Conservation (phyloP, 2,797 vertebrate genomes). For the Anisognathus igniventris region DNA sequence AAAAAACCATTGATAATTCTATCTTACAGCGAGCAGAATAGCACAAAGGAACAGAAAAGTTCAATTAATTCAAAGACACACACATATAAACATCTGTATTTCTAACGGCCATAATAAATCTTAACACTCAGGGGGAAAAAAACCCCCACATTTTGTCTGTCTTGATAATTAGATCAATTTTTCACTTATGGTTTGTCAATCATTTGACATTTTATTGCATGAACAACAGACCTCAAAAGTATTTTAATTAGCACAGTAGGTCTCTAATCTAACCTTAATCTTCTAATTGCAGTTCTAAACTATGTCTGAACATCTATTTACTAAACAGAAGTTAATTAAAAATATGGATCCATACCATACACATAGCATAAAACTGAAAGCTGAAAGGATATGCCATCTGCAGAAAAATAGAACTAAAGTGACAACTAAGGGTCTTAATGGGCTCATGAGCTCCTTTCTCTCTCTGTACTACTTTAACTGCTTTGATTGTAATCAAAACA, state of each 20-base stretch:
- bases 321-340: constrained; percentile 73
- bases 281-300: constrained; percentile 58
- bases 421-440: neutral
- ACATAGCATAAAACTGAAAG: neutral
- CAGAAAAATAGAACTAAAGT: neutral
- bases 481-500: neutral
- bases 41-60: constrained; percentile 39
- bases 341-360: constrained; percentile 39
- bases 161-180: constrained; percentile 74
- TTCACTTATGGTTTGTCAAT: constrained; percentile 71
- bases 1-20: constrained; percentile 48
- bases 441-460: neutral
- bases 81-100: constrained; percentile 71
- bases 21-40: constrained; percentile 15
- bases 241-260: constrained; percentile 68
- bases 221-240: constrained; percentile 59
- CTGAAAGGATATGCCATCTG: neutral
- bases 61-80: constrained; percentile 67
- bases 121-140: neutral
- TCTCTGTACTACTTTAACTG: neutral
- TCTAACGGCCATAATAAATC: constrained; percentile 70
- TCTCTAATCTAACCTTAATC: constrained; percentile 48
- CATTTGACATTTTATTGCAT: constrained; percentile 65
- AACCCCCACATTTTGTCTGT: neutral
- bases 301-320: constrained; percentile 62